phyloP scores from a whole-genome alignment of 2,888 invertebrate species.

The Xestia sexstrigata region DNA sequence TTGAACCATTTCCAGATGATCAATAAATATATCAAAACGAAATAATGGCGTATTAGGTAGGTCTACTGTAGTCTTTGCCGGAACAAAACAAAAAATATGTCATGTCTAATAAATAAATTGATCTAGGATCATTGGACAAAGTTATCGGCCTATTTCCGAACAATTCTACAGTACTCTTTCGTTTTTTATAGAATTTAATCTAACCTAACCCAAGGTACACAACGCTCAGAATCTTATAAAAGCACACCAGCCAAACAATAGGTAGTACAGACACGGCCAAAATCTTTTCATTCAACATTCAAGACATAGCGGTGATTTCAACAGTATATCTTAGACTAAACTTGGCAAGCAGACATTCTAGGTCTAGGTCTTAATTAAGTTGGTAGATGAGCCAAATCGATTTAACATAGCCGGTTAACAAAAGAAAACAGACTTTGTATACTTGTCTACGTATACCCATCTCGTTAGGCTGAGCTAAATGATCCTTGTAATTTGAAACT shows the following conservation, averaged over 20 bases:
- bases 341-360: slow-evolving; percentile 36
- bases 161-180: not conserved
- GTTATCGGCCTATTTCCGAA: not conserved
- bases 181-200: not conserved
- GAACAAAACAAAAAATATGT: not conserved
- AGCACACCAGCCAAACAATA: not conserved
- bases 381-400: slow-evolving; percentile 49
- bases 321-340: slow-evolving; percentile 22
- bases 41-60: not conserved
- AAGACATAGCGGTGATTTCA: slow-evolving; percentile 11
- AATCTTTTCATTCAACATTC: slow-evolving; percentile 18
- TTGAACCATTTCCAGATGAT: not conserved
- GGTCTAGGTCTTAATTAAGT: slow-evolving; percentile 46
- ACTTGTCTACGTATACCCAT: slow-evolving; percentile 21
- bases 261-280: not conserved
- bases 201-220: not conserved
- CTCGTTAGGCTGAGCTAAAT: slow-evolving; percentile 43
- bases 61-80: not conserved
- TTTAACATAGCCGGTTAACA: slow-evolving; percentile 33
- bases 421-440: slow-evolving; percentile 28
- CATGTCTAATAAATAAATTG: not conserved
- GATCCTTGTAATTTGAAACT: slow-evolving; percentile 52
- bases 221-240: slow-evolving; percentile 2
- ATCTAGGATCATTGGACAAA: not conserved
- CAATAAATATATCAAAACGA: not conserved